These are phyloP conservation scores for Trisateles emortualis DNA, from an alignment of 2,888 invertebrate species.

Conservation along the genomic window DNA sequence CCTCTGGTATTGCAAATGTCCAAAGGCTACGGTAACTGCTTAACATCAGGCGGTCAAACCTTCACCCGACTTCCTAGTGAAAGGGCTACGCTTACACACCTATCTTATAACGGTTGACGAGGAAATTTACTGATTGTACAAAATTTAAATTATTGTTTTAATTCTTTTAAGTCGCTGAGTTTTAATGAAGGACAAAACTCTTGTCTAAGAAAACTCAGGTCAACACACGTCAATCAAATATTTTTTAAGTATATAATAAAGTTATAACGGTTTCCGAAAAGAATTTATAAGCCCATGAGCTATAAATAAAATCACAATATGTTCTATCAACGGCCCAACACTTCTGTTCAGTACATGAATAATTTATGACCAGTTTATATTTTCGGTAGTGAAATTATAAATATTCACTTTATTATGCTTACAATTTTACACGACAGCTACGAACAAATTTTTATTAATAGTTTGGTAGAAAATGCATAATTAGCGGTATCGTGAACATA, in stretches of 20 bases:
- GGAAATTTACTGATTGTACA: no score
- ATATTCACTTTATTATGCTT: slow-evolving; percentile 8
- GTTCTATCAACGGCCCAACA: slow-evolving; percentile 5
- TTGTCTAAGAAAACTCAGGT: neutral
- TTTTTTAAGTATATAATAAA: neutral
- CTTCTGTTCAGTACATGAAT: slow-evolving; percentile 17
- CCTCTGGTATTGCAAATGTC: no score
- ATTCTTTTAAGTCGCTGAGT: no score
- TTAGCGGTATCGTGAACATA: no score
- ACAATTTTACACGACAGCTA: slow-evolving; percentile 21
- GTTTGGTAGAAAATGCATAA: no score
- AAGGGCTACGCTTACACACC: no score
- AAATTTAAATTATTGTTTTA: no score
- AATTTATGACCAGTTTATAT: slow-evolving; percentile 26
- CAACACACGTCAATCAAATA: neutral
- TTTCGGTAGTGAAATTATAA: slow-evolving; percentile 7
- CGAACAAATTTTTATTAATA: neutral
- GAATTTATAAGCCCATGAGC: slow-evolving; percentile 4
- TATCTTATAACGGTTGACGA: no score
- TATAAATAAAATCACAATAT: slow-evolving; percentile 29
- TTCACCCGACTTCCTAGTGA: no score
- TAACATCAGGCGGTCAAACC: no score
- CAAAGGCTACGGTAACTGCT: no score
- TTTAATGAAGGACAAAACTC: no score
- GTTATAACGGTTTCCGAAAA: slow-evolving; percentile 14